Conservation (phyloP, 2,113 vertebrate species). For the Mobula birostris region DNA sequence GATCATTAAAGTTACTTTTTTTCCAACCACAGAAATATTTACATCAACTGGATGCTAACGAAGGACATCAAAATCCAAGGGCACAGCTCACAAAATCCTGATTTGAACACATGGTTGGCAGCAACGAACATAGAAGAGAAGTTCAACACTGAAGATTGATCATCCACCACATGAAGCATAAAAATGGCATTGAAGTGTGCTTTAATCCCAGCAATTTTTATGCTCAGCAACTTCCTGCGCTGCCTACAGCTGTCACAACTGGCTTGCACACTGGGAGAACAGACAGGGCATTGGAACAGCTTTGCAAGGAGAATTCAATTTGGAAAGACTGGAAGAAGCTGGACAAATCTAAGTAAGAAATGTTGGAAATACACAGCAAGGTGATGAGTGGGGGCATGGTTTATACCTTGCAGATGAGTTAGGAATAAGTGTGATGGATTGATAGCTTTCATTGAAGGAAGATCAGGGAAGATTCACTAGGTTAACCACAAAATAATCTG, state of each 20-base stretch:
- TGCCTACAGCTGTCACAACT: not conserved
- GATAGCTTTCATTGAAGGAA: not conserved
- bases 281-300: not conserved
- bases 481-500: no score
- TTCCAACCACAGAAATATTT: not conserved
- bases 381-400: not conserved
- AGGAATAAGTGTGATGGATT: not conserved
- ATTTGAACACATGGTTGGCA: not conserved
- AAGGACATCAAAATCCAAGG: not conserved
- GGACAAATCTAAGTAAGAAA: not conserved
- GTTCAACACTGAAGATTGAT: no score
- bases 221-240: not conserved
- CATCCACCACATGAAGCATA: not conserved
- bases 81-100: not conserved
- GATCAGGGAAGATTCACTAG: no score
- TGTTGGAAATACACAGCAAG: slow-evolving; percentile 10
- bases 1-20: not conserved
- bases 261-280: not conserved
- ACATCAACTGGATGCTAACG: not conserved
- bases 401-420: not conserved
- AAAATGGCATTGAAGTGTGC: not conserved
- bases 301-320: not conserved
- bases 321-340: not conserved
- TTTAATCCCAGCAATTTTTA: not conserved
- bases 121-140: not conserved